Evolutionary conservation across 1,140 invertebrate genomes (phyloP), one percentile per base, ranked within the genome.

Genomic region (Gryon sp.): DNA sequence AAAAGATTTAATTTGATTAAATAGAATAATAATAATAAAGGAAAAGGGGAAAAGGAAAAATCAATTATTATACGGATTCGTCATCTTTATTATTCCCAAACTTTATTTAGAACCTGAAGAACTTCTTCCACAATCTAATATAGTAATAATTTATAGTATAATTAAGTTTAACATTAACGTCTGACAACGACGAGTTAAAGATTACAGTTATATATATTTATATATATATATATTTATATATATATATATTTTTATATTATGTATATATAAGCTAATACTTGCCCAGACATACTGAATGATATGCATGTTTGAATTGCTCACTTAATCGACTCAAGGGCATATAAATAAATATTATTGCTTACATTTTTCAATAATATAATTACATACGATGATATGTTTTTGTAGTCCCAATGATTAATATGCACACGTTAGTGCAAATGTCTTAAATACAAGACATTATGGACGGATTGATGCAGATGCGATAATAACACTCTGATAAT

Each of bases 371-470:
- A 74, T 84, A 84, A 79, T 83, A 84, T 83, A 83, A 82, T 87
- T 86, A 87, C 76, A 87, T 86, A 87, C 78, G 84, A 87, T 89
- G 87, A 89, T 89, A 89, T 89, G 88, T 88, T 82, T 88, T 88
- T 88, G 86, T 89, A 89, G 87, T 88, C 87, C 87, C 87, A 87
- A 89, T 88, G 86, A 88, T 87, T 87, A 88, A 88, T 88, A 87
- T 87, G 87, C 88, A 89, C 88, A 48, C 57, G n/a, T 82, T 85
- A 85, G 87, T 88, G 87, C 88, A 26, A 87, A 86, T 88, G 83
- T 73, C 86, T 84, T 83, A 74, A 68, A 76, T 69, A 41, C 70
- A 86, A 87, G 86, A 85, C 85, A 85, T 86, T 86, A 88, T 89
- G 88, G 88, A 89, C 88, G 88, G 88, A 89, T 89, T 89, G 75